phyloP scores from a whole-genome alignment of 2,888 invertebrate genomes.

The Hypena proboscidalis region DNA sequence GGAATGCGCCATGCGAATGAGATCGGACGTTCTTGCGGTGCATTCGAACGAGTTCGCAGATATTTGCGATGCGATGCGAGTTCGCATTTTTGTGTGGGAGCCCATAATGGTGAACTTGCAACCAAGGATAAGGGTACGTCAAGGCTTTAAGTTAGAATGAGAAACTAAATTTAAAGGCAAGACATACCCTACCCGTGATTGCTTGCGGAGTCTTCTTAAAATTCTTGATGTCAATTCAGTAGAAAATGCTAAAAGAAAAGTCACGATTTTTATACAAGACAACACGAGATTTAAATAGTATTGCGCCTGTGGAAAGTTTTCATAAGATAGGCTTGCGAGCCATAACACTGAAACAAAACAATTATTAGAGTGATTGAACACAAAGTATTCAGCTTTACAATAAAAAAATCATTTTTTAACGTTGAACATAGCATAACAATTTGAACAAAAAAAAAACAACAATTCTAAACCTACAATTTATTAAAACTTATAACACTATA shows the following conservation, averaged over 20 bases:
- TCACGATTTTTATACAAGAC: no score
- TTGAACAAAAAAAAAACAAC: slow-evolving; percentile 7
- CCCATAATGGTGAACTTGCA: background rate
- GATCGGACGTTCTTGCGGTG: slow-evolving; percentile 36
- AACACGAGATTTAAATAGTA: no score
- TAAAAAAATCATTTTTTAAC: no score
- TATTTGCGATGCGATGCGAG: slow-evolving; percentile 32
- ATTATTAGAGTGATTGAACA: no score
- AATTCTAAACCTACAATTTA: slow-evolving; percentile 51
- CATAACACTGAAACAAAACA: no score
- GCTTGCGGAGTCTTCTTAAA: no score
- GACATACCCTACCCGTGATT: background rate
- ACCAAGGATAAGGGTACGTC: slow-evolving; percentile 7
- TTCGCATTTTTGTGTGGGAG: slow-evolving; percentile 23
- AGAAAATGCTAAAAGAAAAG: no score
- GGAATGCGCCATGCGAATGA: slow-evolving; percentile 38
- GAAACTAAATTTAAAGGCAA: background rate
- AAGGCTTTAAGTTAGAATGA: slow-evolving; percentile 13
- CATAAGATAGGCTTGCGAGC: no score
- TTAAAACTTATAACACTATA: slow-evolving; percentile 64
- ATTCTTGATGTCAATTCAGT: no score
- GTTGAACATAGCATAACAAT: no score
- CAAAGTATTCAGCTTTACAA: no score
- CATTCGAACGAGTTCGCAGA: slow-evolving; percentile 30
- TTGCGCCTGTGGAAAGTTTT: no score